Evolutionary conservation across 2,113 vertebrate genomes (phyloP), one percentile per base, ranked within the genome.

Genomic region (Psettodes erumei): DNA sequence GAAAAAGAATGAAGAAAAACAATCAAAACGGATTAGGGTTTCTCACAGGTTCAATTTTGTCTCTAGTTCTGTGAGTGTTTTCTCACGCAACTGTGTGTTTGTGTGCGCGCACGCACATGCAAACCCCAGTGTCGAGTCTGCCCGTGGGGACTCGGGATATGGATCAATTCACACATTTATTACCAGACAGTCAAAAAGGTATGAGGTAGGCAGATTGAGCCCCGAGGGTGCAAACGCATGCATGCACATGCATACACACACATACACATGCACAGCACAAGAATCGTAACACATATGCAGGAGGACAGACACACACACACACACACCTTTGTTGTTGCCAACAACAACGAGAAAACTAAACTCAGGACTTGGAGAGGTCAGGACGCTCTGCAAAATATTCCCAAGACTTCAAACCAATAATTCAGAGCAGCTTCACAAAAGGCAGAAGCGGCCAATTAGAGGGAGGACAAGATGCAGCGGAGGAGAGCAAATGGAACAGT

Each of bases 101-200:
- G 35, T 30, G 18, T 40, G 43, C 13, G 25, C 28, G 19, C n/a
- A 0, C 18, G 42, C 51, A 53, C 33, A 42, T 76, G 48, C 51
- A 72, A 75, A 60, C 62, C 38, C 50, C 53, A 28, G 48, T 48
- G 67, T 37, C 7, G 37, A 71, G 48, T 73, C 28, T 75, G 77
- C 82, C 81, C 5, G 8, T 8, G 58, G 77, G 78, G 50, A 64
- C 40, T 48, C 18, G 35, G 51, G 86, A 86, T 81, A 83, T 18
- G 86, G 88, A 91, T 87, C 84, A 89, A 76, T 85, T 88, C 83
- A 82, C 87, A 83, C 79, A 82, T 88, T 83, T 89, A 89, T 90
- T 90, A 90, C 56, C 79, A 80, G 67, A 77, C 75, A 81, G 73
- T 72, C 63, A 86, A 89, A n/a, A 67, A 87, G 76, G 79, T 82